Percentiles rank a stretch among this genome's conserved stretches.
Conservation (phyloP, 1,140 invertebrate genomes). For the Lepidurus couesii region DNA sequence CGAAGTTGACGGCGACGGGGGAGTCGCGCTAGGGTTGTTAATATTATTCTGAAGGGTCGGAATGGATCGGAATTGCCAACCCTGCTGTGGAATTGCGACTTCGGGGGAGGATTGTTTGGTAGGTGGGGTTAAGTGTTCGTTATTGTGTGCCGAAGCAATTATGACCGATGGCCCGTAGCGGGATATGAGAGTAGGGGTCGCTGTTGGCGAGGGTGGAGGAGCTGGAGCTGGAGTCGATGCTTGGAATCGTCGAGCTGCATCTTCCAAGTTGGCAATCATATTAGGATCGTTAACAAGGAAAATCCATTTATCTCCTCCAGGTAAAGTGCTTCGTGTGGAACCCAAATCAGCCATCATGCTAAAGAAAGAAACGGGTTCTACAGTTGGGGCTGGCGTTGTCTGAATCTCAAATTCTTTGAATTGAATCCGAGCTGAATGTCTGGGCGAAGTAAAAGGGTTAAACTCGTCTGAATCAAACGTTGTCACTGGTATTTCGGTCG, state of each 20-base stretch:
- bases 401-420: background rate
- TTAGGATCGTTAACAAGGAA: slow-evolving; percentile 28
- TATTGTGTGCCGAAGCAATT: too few relatives aligned
- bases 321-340: background rate
- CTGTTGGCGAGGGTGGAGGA: background rate
- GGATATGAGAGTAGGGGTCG: background rate
- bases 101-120: background rate
- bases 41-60: background rate
- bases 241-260: background rate
- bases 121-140: background rate
- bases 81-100: too few relatives aligned
- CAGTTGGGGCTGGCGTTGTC: background rate
- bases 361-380: background rate
- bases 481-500: background rate
- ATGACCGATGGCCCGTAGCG: background rate
- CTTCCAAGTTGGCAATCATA: slow-evolving; percentile 29
- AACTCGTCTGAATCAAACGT: background rate
- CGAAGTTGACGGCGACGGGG: background rate
- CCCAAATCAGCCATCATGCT: slow-evolving; percentile 10
- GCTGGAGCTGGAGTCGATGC: background rate
- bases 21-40: background rate
- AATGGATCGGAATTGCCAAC: background rate
- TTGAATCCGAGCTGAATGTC: background rate
- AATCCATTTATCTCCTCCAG: slow-evolving; percentile 23
- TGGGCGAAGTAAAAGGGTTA: background rate